These are phyloP conservation scores for Nasonia longicornis DNA, from an alignment of 1,140 invertebrate species.

Conservation along the genomic window DNA sequence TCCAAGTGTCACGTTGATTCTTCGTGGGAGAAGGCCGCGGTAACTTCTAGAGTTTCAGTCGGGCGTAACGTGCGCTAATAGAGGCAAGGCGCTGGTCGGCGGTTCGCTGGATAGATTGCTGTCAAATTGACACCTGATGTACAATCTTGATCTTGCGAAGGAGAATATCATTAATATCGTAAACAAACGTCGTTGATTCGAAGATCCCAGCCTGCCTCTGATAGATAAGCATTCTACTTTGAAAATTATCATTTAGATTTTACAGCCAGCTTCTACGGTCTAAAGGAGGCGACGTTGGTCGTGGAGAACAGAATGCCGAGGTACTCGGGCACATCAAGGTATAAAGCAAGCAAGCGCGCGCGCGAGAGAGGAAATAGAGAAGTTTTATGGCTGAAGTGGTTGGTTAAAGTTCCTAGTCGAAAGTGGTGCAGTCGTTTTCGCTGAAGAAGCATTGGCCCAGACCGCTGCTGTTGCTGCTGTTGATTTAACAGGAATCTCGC, in stretches of 20 bases:
- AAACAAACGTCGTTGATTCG: no score
- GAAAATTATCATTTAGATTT: background rate
- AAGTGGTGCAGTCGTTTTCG: slow-evolving; percentile 8
- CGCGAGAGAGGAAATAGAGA: background rate
- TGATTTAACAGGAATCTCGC: slow-evolving; percentile 20
- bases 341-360: background rate
- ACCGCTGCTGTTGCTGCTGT: background rate
- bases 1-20: background rate
- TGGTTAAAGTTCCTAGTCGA: slow-evolving; percentile 6
- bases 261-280: no score
- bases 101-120: background rate
- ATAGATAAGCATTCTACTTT: background rate
- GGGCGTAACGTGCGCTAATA: background rate
- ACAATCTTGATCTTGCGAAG: background rate
- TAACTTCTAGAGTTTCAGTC: background rate
- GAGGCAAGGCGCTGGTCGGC: background rate
- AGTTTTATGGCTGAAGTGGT: slow-evolving; percentile 18
- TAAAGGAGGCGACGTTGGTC: no score
- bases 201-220: background rate
- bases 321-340: background rate
- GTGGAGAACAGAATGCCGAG: background rate
- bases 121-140: background rate
- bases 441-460: background rate
- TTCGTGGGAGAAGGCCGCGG: background rate
- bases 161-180: background rate